Evolutionary conservation across 2,888 invertebrate genomes (phyloP).

Genomic region (Podotricha telesiphe): DNA sequence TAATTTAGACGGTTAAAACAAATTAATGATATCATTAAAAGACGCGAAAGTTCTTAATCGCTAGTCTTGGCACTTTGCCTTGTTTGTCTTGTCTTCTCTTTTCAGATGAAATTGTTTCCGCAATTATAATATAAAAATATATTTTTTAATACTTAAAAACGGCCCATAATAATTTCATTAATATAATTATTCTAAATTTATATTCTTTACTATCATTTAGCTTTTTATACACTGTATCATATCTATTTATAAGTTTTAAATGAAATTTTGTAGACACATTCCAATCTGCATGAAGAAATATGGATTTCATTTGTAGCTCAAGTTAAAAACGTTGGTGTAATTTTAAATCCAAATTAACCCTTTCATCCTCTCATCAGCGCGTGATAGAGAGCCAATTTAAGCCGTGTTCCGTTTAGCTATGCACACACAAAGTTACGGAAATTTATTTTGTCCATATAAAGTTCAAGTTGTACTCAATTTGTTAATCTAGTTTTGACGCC

Average conservation of each 20-base stretch:
- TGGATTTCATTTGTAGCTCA: constrained; percentile 7
- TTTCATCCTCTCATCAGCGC: constrained; percentile 32
- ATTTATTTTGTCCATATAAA: constrained; percentile 5
- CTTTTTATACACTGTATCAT: too few relatives aligned
- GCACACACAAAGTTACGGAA: constrained; percentile 15
- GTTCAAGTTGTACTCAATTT: constrained; percentile 2
- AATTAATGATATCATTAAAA: constrained; percentile 18
- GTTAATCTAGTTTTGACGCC: neutral
- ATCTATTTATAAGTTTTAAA: neutral
- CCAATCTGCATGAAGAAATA: constrained; percentile 1
- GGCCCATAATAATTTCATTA: too few relatives aligned
- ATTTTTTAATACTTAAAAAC: neutral
- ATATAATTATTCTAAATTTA: too few relatives aligned
- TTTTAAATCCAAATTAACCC: constrained; percentile 27
- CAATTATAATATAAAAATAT: neutral
- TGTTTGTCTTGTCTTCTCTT: constrained; percentile 3
- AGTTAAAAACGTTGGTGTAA: constrained; percentile 11
- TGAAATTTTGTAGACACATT: neutral
- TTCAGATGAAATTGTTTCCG: neutral
- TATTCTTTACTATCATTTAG: too few relatives aligned
- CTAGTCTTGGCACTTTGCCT: constrained; percentile 19
- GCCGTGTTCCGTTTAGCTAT: constrained; percentile 20
- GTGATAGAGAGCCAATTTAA: constrained; percentile 28
- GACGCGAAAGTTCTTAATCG: constrained; percentile 8
- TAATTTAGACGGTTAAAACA: constrained; percentile 14